phyloP scores from a whole-genome alignment of 2,113 vertebrate species.

The Poecilia latipinna region DNA sequence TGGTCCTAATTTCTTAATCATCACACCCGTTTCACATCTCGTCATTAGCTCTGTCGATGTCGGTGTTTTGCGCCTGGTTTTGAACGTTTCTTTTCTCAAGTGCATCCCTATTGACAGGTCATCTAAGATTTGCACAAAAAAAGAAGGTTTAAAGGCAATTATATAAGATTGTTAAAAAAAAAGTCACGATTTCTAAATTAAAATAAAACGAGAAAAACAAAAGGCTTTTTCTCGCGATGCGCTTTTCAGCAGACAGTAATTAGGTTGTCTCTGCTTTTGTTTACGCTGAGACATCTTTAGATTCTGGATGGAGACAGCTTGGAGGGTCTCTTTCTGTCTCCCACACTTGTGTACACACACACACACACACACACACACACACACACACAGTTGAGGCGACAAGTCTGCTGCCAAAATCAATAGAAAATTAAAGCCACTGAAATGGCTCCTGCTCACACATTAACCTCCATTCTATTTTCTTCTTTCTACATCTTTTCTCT shows the following conservation, averaged over 20 bases:
- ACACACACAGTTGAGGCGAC: conserved; percentile 27
- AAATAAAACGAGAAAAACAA: background rate
- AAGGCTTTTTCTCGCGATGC: background rate
- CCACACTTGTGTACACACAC: background rate
- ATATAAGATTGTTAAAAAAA: background rate
- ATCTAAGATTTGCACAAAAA: background rate
- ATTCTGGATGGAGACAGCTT: conserved; percentile 23
- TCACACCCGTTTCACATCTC: background rate
- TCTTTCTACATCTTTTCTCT: conserved; percentile 30
- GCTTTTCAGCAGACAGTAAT: conserved; percentile 4
- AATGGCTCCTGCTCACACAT: conserved; percentile 79
- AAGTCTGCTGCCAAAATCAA: conserved; percentile 72
- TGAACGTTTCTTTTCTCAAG: background rate
- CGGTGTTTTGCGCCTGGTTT: background rate
- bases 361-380: conserved; percentile 33
- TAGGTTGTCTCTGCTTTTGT: conserved; percentile 15
- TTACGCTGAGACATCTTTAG: conserved; percentile 12
- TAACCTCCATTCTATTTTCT: conserved; percentile 71
- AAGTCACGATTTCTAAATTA: background rate
- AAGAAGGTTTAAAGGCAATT: background rate
- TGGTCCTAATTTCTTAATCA: background rate
- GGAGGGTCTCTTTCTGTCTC: conserved; percentile 4
- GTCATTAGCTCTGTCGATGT: background rate
- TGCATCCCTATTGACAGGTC: background rate
- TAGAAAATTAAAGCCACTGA: conserved; percentile 81